These are phyloP conservation scores for Lapara coniferarum DNA, from an alignment of 2,888 invertebrate genomes.

Conservation along the genomic window DNA sequence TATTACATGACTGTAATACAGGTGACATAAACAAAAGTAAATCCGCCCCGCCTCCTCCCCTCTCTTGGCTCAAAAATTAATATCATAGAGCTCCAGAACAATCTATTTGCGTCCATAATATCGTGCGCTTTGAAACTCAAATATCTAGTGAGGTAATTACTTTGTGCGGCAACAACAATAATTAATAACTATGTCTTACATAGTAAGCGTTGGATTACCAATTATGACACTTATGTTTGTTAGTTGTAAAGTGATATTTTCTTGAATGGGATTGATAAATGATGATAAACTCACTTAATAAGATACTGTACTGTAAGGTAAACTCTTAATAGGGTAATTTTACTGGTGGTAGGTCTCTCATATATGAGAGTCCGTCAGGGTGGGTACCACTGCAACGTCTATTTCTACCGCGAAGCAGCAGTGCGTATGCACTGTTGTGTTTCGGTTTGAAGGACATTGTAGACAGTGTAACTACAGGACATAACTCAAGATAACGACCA, in stretches of 20 bases:
- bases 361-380: too few relatives aligned
- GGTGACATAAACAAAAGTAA: neutral
- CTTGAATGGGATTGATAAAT: neutral
- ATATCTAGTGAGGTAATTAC: constrained; percentile 45
- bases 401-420: too few relatives aligned
- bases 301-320: too few relatives aligned
- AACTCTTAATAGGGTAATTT: too few relatives aligned
- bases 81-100: constrained; percentile 31
- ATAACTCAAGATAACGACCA: too few relatives aligned
- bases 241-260: neutral
- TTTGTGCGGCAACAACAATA: constrained; percentile 30
- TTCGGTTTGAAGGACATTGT: too few relatives aligned
- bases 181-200: constrained; percentile 10
- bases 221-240: neutral
- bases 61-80: constrained; percentile 31
- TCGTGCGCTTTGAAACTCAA: constrained; percentile 44
- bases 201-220: neutral
- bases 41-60: constrained; percentile 18
- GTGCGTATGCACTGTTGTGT: too few relatives aligned
- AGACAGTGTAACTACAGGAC: too few relatives aligned
- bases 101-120: constrained; percentile 41
- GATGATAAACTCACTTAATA: too few relatives aligned
- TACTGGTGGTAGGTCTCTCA: too few relatives aligned
- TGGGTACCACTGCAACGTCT: too few relatives aligned
- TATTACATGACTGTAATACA: too few relatives aligned